Evolutionary conservation across 2,888 invertebrate genomes (phyloP).

Genomic region (Seira musarum): DNA sequence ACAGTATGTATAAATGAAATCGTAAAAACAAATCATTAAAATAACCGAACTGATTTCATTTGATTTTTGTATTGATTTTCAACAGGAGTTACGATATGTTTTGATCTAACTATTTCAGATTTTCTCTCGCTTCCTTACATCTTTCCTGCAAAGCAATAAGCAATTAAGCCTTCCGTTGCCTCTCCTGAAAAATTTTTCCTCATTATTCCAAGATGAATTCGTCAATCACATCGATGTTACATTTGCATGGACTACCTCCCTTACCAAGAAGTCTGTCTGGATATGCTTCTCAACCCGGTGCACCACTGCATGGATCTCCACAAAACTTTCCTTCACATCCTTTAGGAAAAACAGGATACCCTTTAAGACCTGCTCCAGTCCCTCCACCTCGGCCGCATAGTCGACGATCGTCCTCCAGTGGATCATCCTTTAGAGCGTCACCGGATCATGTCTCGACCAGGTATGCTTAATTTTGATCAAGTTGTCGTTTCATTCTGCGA

Average conservation of each 20-base stretch:
- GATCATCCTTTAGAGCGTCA: conserved; percentile 66
- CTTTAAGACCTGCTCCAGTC: conserved; percentile 62
- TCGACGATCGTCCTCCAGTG: conserved; percentile 67
- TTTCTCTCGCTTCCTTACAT: too few species aligned
- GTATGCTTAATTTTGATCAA: conserved; percentile 24
- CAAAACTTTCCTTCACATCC: conserved; percentile 56
- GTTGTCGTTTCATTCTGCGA: not conserved
- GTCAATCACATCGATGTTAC: conserved; percentile 57
- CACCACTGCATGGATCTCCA: conserved; percentile 49
- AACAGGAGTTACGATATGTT: too few species aligned
- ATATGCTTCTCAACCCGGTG: conserved; percentile 32
- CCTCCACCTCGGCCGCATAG: conserved; percentile 70
- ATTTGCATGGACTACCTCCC: conserved; percentile 69
- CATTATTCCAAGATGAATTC: conserved; percentile 58
- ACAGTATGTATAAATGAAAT: too few species aligned
- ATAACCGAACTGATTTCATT: too few species aligned
- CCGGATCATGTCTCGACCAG: conserved; percentile 62
- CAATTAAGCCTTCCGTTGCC: too few species aligned
- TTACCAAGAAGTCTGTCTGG: conserved; percentile 66
- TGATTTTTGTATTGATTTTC: too few species aligned
- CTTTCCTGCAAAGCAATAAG: too few species aligned
- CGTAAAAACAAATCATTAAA: too few species aligned
- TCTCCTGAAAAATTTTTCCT: too few species aligned
- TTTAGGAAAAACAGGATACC: conserved; percentile 26
- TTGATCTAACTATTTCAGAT: too few species aligned